These are phyloP conservation scores for Sebastes matsubarae DNA, from an alignment of 2,797 vertebrate genomes.

Conservation along the genomic window DNA sequence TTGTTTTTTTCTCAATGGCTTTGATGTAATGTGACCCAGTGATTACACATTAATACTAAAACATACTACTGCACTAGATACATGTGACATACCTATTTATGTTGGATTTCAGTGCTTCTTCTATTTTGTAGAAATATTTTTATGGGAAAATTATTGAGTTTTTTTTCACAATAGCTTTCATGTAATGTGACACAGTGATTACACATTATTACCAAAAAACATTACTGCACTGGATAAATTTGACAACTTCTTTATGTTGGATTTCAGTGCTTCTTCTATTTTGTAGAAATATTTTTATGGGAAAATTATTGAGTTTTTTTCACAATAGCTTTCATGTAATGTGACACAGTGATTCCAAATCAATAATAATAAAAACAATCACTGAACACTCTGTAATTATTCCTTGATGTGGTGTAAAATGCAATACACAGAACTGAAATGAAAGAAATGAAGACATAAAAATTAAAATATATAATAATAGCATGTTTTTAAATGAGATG, in stretches of 20 bases:
- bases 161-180: background rate
- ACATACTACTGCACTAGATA: background rate
- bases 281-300: background rate
- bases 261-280: background rate
- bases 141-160: background rate
- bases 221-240: background rate
- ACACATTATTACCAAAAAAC: background rate
- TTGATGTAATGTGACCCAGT: too few relatives aligned
- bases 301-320: too few relatives aligned
- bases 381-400: too few relatives aligned
- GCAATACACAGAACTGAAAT: background rate
- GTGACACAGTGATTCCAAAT: too few relatives aligned
- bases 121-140: background rate
- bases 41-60: background rate
- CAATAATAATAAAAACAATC: too few relatives aligned
- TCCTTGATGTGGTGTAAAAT: background rate
- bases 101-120: background rate
- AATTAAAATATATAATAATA: background rate
- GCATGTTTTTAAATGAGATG: background rate
- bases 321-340: too few relatives aligned
- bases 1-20: background rate
- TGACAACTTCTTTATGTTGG: background rate
- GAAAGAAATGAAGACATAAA: background rate
- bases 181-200: background rate
- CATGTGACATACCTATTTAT: background rate